Conservation (phyloP, 2,888 invertebrate genomes). For the Chydorus sphaericus region DNA sequence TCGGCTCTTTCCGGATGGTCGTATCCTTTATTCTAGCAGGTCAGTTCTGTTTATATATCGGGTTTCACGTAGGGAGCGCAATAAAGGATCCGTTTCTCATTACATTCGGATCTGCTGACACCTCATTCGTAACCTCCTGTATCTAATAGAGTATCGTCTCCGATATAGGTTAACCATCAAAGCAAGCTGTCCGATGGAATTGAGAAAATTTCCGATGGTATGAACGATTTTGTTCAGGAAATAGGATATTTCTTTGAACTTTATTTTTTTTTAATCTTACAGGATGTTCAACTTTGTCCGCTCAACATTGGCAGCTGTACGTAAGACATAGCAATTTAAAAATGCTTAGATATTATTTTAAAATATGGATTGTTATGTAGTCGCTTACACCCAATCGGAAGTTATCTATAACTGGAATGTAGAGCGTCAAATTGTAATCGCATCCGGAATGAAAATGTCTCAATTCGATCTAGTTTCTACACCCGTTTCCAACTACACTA, state of each 20-base stretch:
- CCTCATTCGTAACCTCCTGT: not conserved
- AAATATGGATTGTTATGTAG: too few species aligned
- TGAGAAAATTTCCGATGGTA: slow-evolving; percentile 65
- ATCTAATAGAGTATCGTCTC: not conserved
- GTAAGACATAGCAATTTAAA: slow-evolving; percentile 28
- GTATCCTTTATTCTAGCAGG: slow-evolving; percentile 88
- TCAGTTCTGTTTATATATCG: slow-evolving; percentile 28
- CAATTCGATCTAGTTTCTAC: slow-evolving; percentile 68
- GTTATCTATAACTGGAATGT: slow-evolving; percentile 59
- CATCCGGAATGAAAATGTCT: slow-evolving; percentile 66
- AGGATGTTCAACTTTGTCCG: slow-evolving; percentile 61
- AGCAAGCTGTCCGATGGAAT: slow-evolving; percentile 69
- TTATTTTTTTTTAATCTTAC: not conserved
- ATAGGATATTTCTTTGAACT: too few species aligned
- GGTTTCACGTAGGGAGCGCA: too few species aligned
- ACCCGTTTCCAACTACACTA: slow-evolving; percentile 52
- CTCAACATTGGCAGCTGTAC: slow-evolving; percentile 67
- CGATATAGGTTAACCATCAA: slow-evolving; percentile 56
- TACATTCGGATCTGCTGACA: too few species aligned
- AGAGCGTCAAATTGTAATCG: slow-evolving; percentile 54
- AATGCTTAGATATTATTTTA: too few species aligned
- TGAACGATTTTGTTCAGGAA: not conserved
- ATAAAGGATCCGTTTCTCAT: too few species aligned
- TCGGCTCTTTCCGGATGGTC: slow-evolving; percentile 74
- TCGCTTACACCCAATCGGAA: slow-evolving; percentile 57